Percentiles rank a stretch among this genome's conserved stretches.
Conservation (phyloP, 2,888 invertebrate species). For the Drosophila kuntzei region DNA sequence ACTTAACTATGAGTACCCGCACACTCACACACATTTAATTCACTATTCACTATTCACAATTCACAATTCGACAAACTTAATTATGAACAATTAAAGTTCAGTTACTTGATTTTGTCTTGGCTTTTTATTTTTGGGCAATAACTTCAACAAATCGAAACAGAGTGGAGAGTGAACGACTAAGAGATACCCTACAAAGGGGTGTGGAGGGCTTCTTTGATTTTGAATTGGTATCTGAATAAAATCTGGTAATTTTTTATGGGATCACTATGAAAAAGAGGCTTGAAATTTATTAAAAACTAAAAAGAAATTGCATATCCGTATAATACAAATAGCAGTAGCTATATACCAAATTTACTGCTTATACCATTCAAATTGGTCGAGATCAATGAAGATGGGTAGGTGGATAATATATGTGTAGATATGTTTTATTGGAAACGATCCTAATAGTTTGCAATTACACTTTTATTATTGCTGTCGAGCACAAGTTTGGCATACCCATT, state of each 20-base stretch:
- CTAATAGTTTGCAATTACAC: too few species aligned
- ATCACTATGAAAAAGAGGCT: not conserved
- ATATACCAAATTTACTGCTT: not conserved
- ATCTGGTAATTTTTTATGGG: not conserved
- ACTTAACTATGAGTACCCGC: constrained; percentile 60
- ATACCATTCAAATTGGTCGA: not conserved
- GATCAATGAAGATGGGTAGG: not conserved
- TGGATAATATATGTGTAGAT: too few species aligned
- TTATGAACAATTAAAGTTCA: constrained; percentile 78
- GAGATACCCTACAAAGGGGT: not conserved
- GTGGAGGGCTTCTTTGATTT: too few species aligned
- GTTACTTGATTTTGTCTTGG: constrained; percentile 48
- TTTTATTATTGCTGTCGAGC: not conserved
- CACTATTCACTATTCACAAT: constrained; percentile 13
- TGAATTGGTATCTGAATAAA: too few species aligned
- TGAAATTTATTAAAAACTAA: not conserved
- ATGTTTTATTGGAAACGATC: too few species aligned
- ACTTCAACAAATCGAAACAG: constrained; percentile 8
- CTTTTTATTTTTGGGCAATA: constrained; percentile 59
- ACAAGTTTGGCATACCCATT: not conserved
- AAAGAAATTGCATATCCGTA: not conserved
- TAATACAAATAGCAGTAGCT: not conserved
- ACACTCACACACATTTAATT: constrained; percentile 19
- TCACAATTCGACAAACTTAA: constrained; percentile 70
- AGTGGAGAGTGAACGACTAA: not conserved